Base-by-base conservation (phyloP, 2,888 invertebrate genomes). In the Mactromeris polynyma region DNA sequence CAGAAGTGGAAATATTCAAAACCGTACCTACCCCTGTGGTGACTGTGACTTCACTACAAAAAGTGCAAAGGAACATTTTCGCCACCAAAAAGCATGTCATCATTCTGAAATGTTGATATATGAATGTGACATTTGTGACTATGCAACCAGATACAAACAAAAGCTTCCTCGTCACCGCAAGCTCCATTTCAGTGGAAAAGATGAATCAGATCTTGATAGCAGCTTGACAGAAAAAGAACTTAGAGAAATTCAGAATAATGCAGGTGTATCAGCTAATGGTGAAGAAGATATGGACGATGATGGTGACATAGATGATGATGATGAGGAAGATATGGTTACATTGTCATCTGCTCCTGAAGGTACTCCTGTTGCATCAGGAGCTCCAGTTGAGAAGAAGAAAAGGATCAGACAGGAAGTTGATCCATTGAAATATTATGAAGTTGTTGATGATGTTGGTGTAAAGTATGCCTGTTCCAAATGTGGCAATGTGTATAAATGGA, bases 401-500 rank as follows among this genome's bases (percentile, higher is more conserved):
- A 93, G 94, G 90, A 94, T 95, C 58, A 88, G 96, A 82, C 95
- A 96, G 82, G 96, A 95, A 89, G 96, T 96, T 7, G 96, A 95
- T 87, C 96, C 96, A 31, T 94, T 94, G 40, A 96, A 96, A 92
- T 96, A 96, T 78, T 95, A 96, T 89, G 95, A 95, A 89, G 94
- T 96, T 26, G 94, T 95, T 42, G 96, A 96, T 89, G 95, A 96
- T 46, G 94, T 94, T 87, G 96, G 96, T 38, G 95, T 96, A 0
- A 96, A 96, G 90, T 96, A 96, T 94, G 96, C 96, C 3, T 96
- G 96, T 91, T 96, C 96, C 19, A 96, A 95, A 89, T 96, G 96
- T 93, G 96, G 96, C 21, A 96, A 96, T 92, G 95, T 96, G 36
- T 96, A 96, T 94, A 96, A 96, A 88, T 96, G 96, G 96, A 92